Base-by-base conservation (phyloP, 1,140 invertebrate species). In the Lepidurus arcticus region DNA sequence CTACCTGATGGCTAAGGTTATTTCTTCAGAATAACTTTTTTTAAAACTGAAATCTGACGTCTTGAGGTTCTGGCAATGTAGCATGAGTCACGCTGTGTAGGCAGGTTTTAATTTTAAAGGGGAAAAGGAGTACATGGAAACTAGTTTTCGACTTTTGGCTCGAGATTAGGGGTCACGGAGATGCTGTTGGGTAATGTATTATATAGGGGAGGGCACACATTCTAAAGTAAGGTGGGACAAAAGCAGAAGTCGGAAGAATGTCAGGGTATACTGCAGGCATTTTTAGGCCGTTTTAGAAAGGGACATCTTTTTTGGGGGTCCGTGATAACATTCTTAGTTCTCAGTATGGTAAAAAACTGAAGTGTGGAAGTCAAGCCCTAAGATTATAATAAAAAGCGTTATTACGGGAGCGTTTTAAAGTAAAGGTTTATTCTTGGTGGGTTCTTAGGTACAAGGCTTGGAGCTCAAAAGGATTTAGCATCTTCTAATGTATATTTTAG, bases 81-180 rank as follows among this genome's bases (percentile, higher is more conserved):
- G 53, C 13, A 65, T 65, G 53, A 65, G 53, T 65, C 53, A 65
- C 21, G 13, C 53, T 65, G 53, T 65, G 53, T 65, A 65, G 53
- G 53, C 3, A 1, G 53, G 10, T 13, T 65, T 65, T 65, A 65
- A 65, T 65, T 13, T 65, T 47, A 16, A 21, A 16, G 8, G 53
- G 21, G 16, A 65, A 65, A 21, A 13, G 53, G 53, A 65, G 34
- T 34, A 34, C 34, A 65, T n/a, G 13, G 21, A 65, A 65, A 65
- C 53, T n/a, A 65, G 53, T 65, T 65, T 65, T 65, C 53, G 2
- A 34, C 53, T 21, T 65, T 65, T 65, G 53, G 21, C 53, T 21
- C 53, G 21, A 65, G 21, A 65, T 10, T n/a, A 65, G 13, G 8
- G 53, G 53, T 65, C 13, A 7, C 16, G 5, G 53, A 7, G 53